Base-by-base conservation (phyloP, 2,888 invertebrate species). In the Emmelina monodactyla region DNA sequence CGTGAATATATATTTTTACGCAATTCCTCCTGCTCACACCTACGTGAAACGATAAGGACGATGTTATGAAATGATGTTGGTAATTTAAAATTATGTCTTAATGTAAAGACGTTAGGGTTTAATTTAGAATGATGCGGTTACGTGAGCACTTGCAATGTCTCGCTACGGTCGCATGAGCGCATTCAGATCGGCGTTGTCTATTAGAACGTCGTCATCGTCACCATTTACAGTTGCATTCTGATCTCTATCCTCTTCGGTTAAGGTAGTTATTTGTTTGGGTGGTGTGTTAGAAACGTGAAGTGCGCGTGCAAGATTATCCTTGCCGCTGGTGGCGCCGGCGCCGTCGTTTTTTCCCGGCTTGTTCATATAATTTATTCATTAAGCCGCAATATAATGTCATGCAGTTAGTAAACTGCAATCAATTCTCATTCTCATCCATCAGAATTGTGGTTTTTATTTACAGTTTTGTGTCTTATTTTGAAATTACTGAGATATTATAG, bases 121-220 rank as follows among this genome's bases (percentile, higher is more conserved):
- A n/a, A n/a, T n/a, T n/a, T n/a, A n/a, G n/a, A n/a, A n/a, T n/a
- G n/a, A n/a, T n/a, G n/a, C n/a, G n/a, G n/a, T 45, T 19, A 25
- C n/a, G 41, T 50, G 50, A 60, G 57, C 55, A 66, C 61, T 67
- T 69, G 66, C 62, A 64, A 71, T 73, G 66, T 62, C 69, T 73
- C 59, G 75, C 66, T 72, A 75, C 73, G 78, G 76, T 78, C 69
- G 71, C 75, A 67, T 76, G 76, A 70, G 62, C 75, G 72, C 76
- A 72, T 75, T 75, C 65, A 66, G 57, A 50, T 53, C 53, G 40
- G 45, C 39, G 34, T 49, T 53, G 46, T 48, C 40, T 47, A 37
- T 42, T 40, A 40, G 28, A 69, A 67, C 42, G 68, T 55, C 58
- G 46, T 67, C 71, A 52, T 42, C 46, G 37, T 39, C 34, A 13